A percentile compares a stretch with the other conserved stretches of the same genome.
phyloP scores from a whole-genome alignment of 1,140 invertebrate species.

The Drosophila leontia region DNA sequence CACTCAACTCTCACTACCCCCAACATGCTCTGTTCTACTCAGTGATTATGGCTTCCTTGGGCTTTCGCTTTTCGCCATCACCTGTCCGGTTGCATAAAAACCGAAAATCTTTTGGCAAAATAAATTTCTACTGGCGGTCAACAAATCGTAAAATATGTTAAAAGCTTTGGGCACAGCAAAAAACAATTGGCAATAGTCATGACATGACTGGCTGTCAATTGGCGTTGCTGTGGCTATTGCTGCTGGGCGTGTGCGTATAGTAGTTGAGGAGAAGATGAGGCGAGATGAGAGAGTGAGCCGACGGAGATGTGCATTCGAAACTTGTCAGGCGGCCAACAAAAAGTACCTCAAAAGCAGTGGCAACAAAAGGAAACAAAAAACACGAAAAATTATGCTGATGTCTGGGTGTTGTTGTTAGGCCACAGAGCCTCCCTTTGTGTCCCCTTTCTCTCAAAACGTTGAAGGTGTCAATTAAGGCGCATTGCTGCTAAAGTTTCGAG shows the following conservation, averaged over 20 bases:
- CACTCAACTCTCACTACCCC: not conserved
- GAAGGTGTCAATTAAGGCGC: constrained; percentile 74
- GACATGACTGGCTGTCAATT: constrained; percentile 69
- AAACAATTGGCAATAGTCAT: constrained; percentile 73
- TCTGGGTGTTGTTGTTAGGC: constrained; percentile 21
- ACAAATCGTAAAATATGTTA: constrained; percentile 77
- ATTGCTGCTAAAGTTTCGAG: constrained; percentile 53
- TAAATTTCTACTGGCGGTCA: constrained; percentile 64
- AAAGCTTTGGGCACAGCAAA: constrained; percentile 69
- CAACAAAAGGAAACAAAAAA: constrained; percentile 40
- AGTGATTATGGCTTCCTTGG: constrained; percentile 6
- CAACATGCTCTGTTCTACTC: not conserved
- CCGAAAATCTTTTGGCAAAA: constrained; percentile 55
- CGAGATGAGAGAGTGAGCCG: constrained; percentile 33
- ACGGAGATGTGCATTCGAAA: constrained; percentile 57
- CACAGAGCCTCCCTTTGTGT: constrained; percentile 43
- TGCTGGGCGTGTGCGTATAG: constrained; percentile 70
- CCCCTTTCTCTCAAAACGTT: constrained; percentile 41
- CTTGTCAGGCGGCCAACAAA: constrained; percentile 64
- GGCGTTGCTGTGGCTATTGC: constrained; percentile 20
- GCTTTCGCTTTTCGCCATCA: constrained; percentile 70
- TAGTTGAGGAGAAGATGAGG: constrained; percentile 48
- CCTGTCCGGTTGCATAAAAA: constrained; percentile 70
- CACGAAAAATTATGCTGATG: constrained; percentile 49
- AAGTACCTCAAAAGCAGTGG: constrained; percentile 43